Evolutionary conservation across 1,140 invertebrate species (phyloP).

Genomic region (Scaptomyza pallida): DNA sequence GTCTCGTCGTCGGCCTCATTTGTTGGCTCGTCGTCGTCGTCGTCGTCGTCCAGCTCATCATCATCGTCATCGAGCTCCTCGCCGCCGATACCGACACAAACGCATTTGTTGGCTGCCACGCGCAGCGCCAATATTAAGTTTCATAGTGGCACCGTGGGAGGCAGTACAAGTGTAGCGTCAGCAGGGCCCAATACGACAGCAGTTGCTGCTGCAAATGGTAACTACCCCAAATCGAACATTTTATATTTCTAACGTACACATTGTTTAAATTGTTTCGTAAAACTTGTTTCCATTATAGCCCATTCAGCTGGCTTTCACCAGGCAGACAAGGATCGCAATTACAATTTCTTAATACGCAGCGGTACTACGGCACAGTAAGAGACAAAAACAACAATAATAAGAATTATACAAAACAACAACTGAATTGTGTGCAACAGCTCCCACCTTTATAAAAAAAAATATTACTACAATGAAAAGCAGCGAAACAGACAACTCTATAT

Average conservation of each 20-base stretch:
- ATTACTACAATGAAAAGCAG: slow-evolving; percentile 8
- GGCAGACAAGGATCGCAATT: slow-evolving; percentile 69
- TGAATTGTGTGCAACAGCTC: slow-evolving; percentile 80
- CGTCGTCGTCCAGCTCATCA: slow-evolving; percentile 55
- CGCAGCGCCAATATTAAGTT: slow-evolving; percentile 67
- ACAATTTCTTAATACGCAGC: slow-evolving; percentile 69
- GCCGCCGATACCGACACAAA: slow-evolving; percentile 39
- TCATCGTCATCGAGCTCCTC: slow-evolving; percentile 57
- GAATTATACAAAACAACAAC: slow-evolving; percentile 45
- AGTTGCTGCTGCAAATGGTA: slow-evolving; percentile 59
- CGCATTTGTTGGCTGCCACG: slow-evolving; percentile 46
- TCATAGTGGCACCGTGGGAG: slow-evolving; percentile 46
- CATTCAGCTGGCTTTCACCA: slow-evolving; percentile 57
- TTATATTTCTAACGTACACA: background rate
- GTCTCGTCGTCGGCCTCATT: slow-evolving; percentile 78
- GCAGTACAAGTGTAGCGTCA: slow-evolving; percentile 61
- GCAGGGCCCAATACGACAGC: slow-evolving; percentile 41
- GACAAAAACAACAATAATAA: slow-evolving; percentile 22
- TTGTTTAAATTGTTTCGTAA: background rate
- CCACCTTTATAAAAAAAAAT: slow-evolving; percentile 57
- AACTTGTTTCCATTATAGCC: slow-evolving; percentile 5
- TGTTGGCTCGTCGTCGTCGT: slow-evolving; percentile 62
- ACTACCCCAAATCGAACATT: slow-evolving; percentile 5
- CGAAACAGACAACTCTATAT: slow-evolving; percentile 27
- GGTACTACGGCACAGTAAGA: slow-evolving; percentile 62